Evolutionary conservation across 2,113 vertebrate species (phyloP).

Genomic region (Macrotus californicus): DNA sequence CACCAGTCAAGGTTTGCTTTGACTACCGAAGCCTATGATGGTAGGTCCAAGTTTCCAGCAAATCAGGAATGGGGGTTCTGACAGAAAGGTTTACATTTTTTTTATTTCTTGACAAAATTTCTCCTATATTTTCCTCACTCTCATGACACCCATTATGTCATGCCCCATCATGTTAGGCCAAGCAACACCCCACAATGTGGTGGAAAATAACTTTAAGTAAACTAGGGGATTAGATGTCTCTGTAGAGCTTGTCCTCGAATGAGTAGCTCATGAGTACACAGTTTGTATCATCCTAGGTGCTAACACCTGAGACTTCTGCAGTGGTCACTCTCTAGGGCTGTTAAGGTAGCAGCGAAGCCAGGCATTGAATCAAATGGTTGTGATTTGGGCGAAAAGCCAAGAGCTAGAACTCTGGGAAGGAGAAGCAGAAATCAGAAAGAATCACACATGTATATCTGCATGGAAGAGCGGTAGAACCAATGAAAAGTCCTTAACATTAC

Average conservation of each 20-base stretch:
- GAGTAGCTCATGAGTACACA: neutral
- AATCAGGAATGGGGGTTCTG: constrained; percentile 39
- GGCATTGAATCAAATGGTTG: neutral
- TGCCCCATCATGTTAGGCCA: constrained; percentile 32
- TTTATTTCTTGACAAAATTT: constrained; percentile 2
- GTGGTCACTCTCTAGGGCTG: neutral
- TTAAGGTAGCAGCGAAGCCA: neutral
- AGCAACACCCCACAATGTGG: neutral
- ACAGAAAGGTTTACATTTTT: neutral
- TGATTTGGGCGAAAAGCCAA: neutral
- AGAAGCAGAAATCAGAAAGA: neutral
- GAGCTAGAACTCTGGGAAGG: neutral
- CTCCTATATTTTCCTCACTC: constrained; percentile 27
- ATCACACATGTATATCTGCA: neutral
- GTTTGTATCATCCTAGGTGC: neutral
- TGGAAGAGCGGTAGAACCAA: neutral
- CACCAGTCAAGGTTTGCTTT: constrained; percentile 57
- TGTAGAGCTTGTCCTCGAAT: neutral
- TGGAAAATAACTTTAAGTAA: constrained; percentile 31
- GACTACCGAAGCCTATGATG: constrained; percentile 18
- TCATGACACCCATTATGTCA: constrained; percentile 18
- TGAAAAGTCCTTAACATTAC: neutral
- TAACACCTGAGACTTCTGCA: neutral
- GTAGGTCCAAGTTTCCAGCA: constrained; percentile 35
- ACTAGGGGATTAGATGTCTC: neutral